Percentiles rank a stretch among this genome's conserved stretches.
These are phyloP conservation scores for Oriolus oriolus DNA, from an alignment of 2,113 vertebrate species.

Conservation along the genomic window DNA sequence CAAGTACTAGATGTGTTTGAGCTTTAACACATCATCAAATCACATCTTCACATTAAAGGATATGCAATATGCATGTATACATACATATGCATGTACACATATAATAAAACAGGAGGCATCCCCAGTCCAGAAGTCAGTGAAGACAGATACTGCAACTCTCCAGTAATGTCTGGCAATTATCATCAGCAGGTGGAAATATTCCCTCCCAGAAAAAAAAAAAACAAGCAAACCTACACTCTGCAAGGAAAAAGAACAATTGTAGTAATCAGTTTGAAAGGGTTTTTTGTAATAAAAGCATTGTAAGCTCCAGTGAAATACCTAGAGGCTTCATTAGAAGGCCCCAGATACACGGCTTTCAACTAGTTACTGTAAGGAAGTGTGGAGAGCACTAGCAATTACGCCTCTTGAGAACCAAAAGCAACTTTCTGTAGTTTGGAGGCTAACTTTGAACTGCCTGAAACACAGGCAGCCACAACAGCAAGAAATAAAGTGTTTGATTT, in stretches of 20 bases:
- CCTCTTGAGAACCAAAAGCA: not conserved
- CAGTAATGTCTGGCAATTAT: not conserved
- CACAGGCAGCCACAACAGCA: not conserved
- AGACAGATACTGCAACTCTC: not conserved
- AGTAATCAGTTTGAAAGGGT: not conserved
- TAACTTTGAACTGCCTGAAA: not conserved
- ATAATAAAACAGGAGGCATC: not conserved
- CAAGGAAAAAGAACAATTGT: not conserved
- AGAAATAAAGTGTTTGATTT: not conserved
- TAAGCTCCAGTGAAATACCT: not conserved
- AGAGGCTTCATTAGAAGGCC: not conserved
- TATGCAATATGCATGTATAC: not conserved
- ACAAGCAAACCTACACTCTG: not conserved
- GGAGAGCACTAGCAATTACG: not conserved
- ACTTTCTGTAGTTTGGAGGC: not conserved
- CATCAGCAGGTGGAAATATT: not conserved
- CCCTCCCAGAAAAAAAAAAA: not conserved
- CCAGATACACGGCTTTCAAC: not conserved
- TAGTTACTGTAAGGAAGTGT: not conserved
- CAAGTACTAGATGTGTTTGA: fast-evolving
- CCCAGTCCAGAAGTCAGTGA: not conserved
- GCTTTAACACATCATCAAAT: not conserved
- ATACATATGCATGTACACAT: not conserved
- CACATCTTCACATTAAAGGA: not conserved
- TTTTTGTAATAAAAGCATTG: not conserved